A percentile compares a stretch with the other conserved stretches of the same genome.
Evolutionary conservation across 2,113 vertebrate genomes (phyloP).

Genomic region (pig (Sus scrofa)): T2T-Sscrofa CM000812.6:218572001-218572500

Average conservation of each 20-base stretch:
- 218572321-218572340: slow-evolving; percentile 81
- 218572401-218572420: slow-evolving; percentile 76
- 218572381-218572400: slow-evolving; percentile 16
- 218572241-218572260: slow-evolving; percentile 73
- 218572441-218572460: slow-evolving; percentile 74
- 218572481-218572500: slow-evolving; percentile 83
- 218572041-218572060: neutral
- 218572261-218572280: slow-evolving; percentile 84
- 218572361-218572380: slow-evolving; percentile 47
- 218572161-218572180: slow-evolving; percentile 6
- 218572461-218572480: slow-evolving; percentile 79
- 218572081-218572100: neutral
- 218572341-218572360: slow-evolving; percentile 83
- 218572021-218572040: neutral
- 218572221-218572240: slow-evolving; percentile 13
- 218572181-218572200: slow-evolving; percentile 53
- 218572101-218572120: neutral
- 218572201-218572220: slow-evolving; percentile 54
- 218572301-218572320: slow-evolving; percentile 84
- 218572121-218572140: neutral
- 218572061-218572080: neutral
- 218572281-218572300: slow-evolving; percentile 80
- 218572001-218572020: neutral
- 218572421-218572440: slow-evolving; percentile 69
- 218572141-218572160: neutral